Evolutionary conservation across 2,797 vertebrate species (phyloP).

Genomic region (Phoxinus dragarum): DNA sequence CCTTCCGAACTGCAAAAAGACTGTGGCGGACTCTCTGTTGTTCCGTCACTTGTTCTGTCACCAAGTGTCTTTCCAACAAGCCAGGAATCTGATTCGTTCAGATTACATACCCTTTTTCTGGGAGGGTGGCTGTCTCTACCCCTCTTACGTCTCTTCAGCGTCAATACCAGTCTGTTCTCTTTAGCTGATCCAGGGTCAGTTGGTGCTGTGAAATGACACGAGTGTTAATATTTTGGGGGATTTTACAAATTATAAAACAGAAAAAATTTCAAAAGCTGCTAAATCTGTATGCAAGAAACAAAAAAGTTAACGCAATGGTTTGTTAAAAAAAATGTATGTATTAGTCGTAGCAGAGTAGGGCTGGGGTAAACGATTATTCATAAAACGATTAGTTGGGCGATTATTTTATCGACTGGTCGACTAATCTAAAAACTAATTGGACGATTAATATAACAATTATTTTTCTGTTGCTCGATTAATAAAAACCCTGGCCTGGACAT

Average conservation of each 20-base stretch:
- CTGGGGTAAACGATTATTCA: too few species aligned
- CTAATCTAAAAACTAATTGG: too few species aligned
- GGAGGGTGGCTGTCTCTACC: constrained; percentile 84
- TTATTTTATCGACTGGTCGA: too few species aligned
- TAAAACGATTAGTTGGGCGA: too few species aligned
- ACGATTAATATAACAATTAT: too few species aligned
- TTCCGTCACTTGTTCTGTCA: neutral
- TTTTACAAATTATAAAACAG: neutral
- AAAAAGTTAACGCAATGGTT: neutral
- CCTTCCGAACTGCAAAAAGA: constrained; percentile 38
- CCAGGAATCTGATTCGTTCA: constrained; percentile 11
- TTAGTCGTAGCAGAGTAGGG: neutral
- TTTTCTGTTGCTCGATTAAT: too few species aligned
- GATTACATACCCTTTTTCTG: constrained; percentile 81
- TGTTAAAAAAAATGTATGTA: neutral
- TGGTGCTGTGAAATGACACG: constrained; percentile 70
- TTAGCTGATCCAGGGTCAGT: constrained; percentile 77
- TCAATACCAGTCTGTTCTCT: constrained; percentile 73
- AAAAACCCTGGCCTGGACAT: too few species aligned
- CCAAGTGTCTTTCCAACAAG: neutral
- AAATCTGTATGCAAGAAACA: too few species aligned
- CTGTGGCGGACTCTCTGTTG: constrained; percentile 30
- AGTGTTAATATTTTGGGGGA: neutral
- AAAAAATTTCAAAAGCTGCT: neutral
- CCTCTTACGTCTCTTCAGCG: constrained; percentile 71